Evolutionary conservation across 1,140 invertebrate genomes (phyloP).

Genomic region (Heterodera carotae): DNA sequence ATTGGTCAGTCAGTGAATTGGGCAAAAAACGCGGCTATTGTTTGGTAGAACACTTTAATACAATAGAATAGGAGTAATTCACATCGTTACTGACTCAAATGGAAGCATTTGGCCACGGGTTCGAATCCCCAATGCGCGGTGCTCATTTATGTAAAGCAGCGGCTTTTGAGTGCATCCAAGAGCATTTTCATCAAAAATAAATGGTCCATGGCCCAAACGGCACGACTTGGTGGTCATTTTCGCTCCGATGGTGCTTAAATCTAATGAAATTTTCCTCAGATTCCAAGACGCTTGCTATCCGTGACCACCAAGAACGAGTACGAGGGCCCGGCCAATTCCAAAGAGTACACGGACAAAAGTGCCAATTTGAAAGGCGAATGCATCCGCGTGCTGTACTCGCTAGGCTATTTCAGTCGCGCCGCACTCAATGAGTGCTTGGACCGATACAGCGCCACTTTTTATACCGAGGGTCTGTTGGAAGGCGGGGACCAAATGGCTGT

Average conservation of each 20-base stretch:
- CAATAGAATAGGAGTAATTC: no score
- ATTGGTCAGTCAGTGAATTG: no score
- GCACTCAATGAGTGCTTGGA: background rate
- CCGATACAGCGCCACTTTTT: conserved; percentile 2
- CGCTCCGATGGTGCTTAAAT: background rate
- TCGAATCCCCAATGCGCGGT: no score
- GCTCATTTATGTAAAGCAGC: no score
- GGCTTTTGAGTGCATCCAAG: no score
- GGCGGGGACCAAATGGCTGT: no score
- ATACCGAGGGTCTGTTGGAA: background rate
- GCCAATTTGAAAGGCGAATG: conserved; percentile 5
- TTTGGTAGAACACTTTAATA: no score
- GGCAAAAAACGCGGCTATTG: no score
- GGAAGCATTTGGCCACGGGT: no score
- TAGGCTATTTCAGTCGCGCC: conserved; percentile 11
- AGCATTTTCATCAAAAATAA: no score
- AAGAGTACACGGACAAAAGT: background rate
- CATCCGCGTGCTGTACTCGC: background rate
- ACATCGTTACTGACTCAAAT: no score
- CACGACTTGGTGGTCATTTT: conserved; percentile 11
- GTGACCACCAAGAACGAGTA: conserved; percentile 21
- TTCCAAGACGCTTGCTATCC: background rate
- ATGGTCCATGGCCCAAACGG: background rate
- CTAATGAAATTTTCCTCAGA: background rate
- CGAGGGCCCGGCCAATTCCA: conserved; percentile 11